Evolutionary conservation across 2,797 vertebrate species (phyloP).

Genomic region (Aeoliscus strigatus): DNA sequence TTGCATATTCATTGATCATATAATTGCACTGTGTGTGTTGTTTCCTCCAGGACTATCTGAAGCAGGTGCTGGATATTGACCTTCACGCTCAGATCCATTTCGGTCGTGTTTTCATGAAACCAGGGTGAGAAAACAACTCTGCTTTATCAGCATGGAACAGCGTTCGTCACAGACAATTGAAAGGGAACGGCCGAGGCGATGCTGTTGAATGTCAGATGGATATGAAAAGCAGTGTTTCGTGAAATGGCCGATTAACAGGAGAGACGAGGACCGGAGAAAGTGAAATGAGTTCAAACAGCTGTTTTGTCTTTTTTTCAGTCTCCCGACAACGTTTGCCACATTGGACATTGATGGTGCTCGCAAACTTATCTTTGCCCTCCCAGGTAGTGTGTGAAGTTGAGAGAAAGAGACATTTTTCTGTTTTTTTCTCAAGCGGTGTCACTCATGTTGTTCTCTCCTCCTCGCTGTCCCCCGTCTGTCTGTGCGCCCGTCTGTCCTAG

Average conservation of each 20-base stretch:
- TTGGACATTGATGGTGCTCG: conserved; percentile 95
- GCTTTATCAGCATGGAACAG: not conserved
- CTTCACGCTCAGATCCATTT: conserved; percentile 99
- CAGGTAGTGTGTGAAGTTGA: conserved; percentile 87
- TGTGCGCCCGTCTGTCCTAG: conserved; percentile 69
- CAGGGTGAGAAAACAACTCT: conserved; percentile 65
- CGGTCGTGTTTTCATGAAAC: conserved; percentile 99
- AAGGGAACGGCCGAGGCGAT: not conserved
- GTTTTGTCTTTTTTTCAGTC: conserved; percentile 65
- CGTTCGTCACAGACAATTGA: not conserved
- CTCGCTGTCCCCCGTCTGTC: conserved; percentile 12
- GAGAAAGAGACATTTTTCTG: conserved; percentile 73
- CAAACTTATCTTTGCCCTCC: conserved; percentile 98
- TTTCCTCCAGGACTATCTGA: conserved; percentile 89
- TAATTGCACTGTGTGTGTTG: conserved; percentile 1
- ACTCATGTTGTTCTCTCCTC: conserved; percentile 53
- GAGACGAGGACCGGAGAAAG: not conserved
- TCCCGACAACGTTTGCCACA: conserved; percentile 97
- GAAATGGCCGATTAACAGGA: not conserved
- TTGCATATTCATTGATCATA: not conserved
- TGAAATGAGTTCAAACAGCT: no score
- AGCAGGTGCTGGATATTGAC: conserved; percentile 98
- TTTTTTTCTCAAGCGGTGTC: conserved; percentile 46
- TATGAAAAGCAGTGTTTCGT: not conserved
- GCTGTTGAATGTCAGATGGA: not conserved